A percentile compares a stretch with the other conserved stretches of the same genome.
These are phyloP conservation scores for Sphaeridia pumilis DNA, from an alignment of 2,888 invertebrate genomes.

Conservation along the genomic window DNA sequence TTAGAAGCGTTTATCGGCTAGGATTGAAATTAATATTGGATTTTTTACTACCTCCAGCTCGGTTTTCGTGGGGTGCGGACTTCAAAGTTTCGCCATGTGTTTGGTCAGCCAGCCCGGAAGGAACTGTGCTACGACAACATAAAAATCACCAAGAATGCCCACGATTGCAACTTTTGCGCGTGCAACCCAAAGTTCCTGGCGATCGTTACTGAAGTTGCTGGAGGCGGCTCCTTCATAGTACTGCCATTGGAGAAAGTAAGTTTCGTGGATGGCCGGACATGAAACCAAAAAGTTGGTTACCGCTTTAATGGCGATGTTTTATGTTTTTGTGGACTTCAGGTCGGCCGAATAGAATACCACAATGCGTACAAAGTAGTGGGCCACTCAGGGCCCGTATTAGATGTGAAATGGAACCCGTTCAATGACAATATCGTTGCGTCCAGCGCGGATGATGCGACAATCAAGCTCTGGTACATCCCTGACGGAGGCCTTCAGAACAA, in stretches of 20 bases:
- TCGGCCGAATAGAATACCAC: slow-evolving; percentile 79
- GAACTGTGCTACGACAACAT: slow-evolving; percentile 89
- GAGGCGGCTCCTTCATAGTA: slow-evolving; percentile 85
- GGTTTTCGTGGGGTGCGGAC: slow-evolving; percentile 83
- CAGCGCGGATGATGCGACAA: slow-evolving; percentile 84
- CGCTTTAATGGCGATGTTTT: neutral
- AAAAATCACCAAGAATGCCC: slow-evolving; percentile 83
- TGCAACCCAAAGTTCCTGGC: slow-evolving; percentile 94
- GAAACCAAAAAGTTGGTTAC: neutral
- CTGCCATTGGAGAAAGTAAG: slow-evolving; percentile 71
- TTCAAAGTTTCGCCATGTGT: slow-evolving; percentile 94
- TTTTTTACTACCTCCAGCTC: slow-evolving; percentile 47
- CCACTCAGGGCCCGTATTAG: slow-evolving; percentile 82
- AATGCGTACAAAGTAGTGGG: slow-evolving; percentile 74
- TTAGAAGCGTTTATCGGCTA: no score
- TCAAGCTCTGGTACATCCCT: slow-evolving; percentile 87
- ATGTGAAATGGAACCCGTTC: slow-evolving; percentile 94
- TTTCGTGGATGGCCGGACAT: no score
- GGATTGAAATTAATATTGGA: no score
- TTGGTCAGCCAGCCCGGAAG: slow-evolving; percentile 76
- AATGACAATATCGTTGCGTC: slow-evolving; percentile 93
- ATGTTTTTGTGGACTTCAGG: no score
- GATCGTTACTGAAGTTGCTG: slow-evolving; percentile 74
- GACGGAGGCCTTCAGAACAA: slow-evolving; percentile 68
- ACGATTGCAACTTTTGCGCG: slow-evolving; percentile 88